phyloP scores from a whole-genome alignment of 2,797 vertebrate genomes.

The Chelon auratus region DNA sequence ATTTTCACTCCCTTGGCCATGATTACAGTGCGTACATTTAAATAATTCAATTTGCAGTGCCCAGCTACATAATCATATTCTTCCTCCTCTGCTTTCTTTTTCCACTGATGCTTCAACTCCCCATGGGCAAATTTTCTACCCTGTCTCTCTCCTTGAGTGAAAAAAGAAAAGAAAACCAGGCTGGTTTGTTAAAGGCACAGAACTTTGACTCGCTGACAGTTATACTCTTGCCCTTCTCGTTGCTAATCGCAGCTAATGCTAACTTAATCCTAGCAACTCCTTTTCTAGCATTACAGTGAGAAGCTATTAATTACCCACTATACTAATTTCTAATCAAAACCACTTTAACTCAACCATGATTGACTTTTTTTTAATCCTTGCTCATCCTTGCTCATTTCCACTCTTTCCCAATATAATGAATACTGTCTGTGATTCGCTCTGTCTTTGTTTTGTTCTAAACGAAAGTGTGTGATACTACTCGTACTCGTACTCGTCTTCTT shows the following conservation, averaged over 20 bases:
- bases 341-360: slow-evolving; percentile 22
- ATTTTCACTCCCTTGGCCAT: slow-evolving; percentile 60
- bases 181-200: slow-evolving; percentile 33
- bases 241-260: slow-evolving; percentile 20
- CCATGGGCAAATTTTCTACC: slow-evolving; percentile 49
- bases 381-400: slow-evolving; percentile 11
- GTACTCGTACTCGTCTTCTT: too few relatives aligned
- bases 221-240: slow-evolving; percentile 26
- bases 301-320: slow-evolving; percentile 57
- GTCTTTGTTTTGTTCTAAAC: too few relatives aligned
- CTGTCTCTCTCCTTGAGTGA: slow-evolving; percentile 43
- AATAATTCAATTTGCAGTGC: slow-evolving; percentile 78
- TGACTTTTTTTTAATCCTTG: background rate
- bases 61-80: slow-evolving; percentile 63
- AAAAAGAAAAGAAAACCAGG: slow-evolving; percentile 13
- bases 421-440: background rate
- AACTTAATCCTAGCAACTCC: slow-evolving; percentile 34
- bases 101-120: slow-evolving; percentile 53
- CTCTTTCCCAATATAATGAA: slow-evolving; percentile 3
- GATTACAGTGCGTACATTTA: slow-evolving; percentile 63
- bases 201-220: slow-evolving; percentile 46
- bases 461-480: too few relatives aligned
- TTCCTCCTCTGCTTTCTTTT: slow-evolving; percentile 52
- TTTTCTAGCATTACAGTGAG: slow-evolving; percentile 33
- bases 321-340: slow-evolving; percentile 48